These are phyloP conservation scores for Hirtodrosophila duncani DNA, from an alignment of 2,888 invertebrate species.

Conservation along the genomic window DNA sequence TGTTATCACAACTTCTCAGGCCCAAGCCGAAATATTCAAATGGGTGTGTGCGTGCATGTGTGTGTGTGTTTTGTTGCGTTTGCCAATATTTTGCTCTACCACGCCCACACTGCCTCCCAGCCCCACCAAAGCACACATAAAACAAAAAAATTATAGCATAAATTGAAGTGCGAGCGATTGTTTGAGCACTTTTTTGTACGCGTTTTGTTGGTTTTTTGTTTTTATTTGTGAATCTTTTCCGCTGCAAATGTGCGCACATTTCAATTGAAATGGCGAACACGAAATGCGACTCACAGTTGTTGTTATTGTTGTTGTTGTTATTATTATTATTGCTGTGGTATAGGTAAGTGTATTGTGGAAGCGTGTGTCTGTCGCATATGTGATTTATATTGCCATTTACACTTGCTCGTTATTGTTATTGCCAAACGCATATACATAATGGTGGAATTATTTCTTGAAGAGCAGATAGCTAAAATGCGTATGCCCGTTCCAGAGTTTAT, in stretches of 20 bases:
- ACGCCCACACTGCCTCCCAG: too few relatives aligned
- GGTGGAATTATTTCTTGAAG: too few relatives aligned
- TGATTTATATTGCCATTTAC: conserved; percentile 66
- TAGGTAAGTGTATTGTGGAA: conserved; percentile 17
- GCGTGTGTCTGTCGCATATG: conserved; percentile 51
- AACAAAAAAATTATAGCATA: conserved; percentile 55
- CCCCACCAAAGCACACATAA: conserved; percentile 51
- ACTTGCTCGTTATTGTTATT: conserved; percentile 52
- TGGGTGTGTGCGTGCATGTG: not conserved
- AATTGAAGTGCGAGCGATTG: conserved; percentile 36
- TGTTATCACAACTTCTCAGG: too few relatives aligned
- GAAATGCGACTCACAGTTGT: conserved; percentile 45
- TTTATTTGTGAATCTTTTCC: conserved; percentile 23
- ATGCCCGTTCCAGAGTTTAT: conserved; percentile 33
- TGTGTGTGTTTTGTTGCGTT: conserved; percentile 16
- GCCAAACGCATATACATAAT: conserved; percentile 13
- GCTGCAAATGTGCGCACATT: conserved; percentile 64
- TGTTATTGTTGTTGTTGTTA: conserved; percentile 18
- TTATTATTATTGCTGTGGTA: too few relatives aligned
- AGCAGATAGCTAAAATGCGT: too few relatives aligned
- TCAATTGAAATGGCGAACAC: conserved; percentile 71
- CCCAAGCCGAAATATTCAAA: conserved; percentile 29
- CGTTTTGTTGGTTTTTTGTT: not conserved
- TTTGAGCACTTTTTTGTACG: not conserved
- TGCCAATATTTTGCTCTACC: conserved; percentile 47